Conservation (phyloP, 2,888 invertebrate species). For the Ophonus ardosiacus region DNA sequence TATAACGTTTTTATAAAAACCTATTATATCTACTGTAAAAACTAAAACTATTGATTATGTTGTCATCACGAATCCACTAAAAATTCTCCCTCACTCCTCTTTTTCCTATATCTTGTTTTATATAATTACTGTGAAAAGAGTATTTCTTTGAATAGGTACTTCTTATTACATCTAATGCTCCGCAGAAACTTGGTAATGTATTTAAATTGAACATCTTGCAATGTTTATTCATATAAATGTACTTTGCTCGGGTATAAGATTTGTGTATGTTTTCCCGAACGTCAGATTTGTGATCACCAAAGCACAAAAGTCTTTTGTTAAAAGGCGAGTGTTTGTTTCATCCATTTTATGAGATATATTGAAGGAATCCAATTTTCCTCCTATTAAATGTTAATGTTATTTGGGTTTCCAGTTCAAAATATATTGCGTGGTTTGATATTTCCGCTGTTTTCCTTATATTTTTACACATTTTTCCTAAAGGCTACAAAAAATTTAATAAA, state of each 20-base stretch:
- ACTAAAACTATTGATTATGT: too few relatives aligned
- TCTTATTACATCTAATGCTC: too few relatives aligned
- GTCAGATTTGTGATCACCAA: conserved; percentile 18
- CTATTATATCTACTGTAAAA: too few relatives aligned
- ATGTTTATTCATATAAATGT: neutral
- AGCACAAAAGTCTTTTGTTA: conserved; percentile 12
- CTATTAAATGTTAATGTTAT: conserved; percentile 42
- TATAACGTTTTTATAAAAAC: too few relatives aligned
- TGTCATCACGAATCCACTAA: too few relatives aligned
- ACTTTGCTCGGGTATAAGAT: neutral
- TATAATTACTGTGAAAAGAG: too few relatives aligned
- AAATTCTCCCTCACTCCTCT: too few relatives aligned
- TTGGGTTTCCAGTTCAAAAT: conserved; percentile 37
- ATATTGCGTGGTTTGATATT: conserved; percentile 30
- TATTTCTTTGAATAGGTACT: too few relatives aligned
- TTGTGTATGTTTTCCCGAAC: neutral
- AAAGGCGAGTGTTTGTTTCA: conserved; percentile 24
- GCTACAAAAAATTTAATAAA: conserved; percentile 40
- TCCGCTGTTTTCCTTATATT: conserved; percentile 22
- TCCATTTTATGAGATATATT: conserved; percentile 35
- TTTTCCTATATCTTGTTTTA: too few relatives aligned
- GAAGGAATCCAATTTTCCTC: conserved; percentile 26
- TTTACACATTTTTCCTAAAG: conserved; percentile 18
- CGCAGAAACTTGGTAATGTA: neutral
- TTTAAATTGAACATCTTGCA: neutral